Percentiles rank a stretch among this genome's conserved stretches.
Conservation (phyloP, 1,140 invertebrate genomes). For the Schlechtendalia chinensis region DNA sequence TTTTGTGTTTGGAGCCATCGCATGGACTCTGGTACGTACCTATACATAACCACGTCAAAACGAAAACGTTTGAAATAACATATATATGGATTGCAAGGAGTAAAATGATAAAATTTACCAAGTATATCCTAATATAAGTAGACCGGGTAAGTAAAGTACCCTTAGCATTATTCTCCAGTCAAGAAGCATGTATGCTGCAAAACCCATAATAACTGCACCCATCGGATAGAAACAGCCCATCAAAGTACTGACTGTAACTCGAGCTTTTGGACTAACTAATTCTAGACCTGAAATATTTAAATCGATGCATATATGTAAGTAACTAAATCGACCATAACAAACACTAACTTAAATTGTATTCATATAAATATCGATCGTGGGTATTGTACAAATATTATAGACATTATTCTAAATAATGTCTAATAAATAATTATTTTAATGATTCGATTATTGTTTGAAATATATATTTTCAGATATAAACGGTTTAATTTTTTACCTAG, state of each 20-base stretch:
- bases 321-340: not conserved
- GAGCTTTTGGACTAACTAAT: constrained; percentile 69
- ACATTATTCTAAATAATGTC: too few relatives aligned
- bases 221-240: constrained; percentile 70
- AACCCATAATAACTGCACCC: constrained; percentile 68
- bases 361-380: not conserved
- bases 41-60: constrained; percentile 49
- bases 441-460: too few relatives aligned
- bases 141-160: constrained; percentile 66
- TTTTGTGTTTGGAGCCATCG: constrained; percentile 64
- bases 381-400: too few relatives aligned
- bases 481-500: constrained; percentile 58
- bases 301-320: not conserved
- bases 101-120: constrained; percentile 19
- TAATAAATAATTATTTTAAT: too few relatives aligned
- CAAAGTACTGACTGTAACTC: constrained; percentile 71
- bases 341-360: not conserved
- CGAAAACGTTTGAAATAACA: not conserved
- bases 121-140: constrained; percentile 58
- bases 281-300: constrained; percentile 67
- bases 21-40: constrained; percentile 65
- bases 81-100: not conserved
- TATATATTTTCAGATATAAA: not conserved
- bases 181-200: constrained; percentile 66
- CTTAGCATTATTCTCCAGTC: constrained; percentile 71